Conservation (phyloP, 92 coral and sea anemone species). For the Plumapathes pennacea region DNA sequence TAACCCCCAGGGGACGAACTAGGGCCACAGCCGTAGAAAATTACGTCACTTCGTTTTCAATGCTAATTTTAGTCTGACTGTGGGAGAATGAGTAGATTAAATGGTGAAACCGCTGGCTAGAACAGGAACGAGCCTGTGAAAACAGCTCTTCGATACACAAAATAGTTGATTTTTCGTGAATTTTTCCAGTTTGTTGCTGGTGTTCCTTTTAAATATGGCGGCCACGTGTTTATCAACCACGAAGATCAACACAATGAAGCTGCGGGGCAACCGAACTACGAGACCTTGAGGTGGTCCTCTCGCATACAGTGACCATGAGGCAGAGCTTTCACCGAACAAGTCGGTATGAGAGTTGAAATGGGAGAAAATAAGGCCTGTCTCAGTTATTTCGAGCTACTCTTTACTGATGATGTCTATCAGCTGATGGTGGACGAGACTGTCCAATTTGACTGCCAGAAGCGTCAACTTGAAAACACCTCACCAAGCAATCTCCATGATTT, state of each 20-base stretch:
- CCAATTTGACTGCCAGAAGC: slow-evolving; percentile 38
- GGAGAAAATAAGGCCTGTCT: slow-evolving; percentile 13
- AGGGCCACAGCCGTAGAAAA: too few species aligned
- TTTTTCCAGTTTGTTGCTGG: too few species aligned
- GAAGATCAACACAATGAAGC: slow-evolving; percentile 10
- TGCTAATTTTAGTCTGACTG: too few species aligned
- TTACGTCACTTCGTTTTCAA: too few species aligned
- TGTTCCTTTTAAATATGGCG: too few species aligned
- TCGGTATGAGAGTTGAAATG: slow-evolving; percentile 37
- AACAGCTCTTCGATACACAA: too few species aligned
- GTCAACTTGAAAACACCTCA: slow-evolving; percentile 7
- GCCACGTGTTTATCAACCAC: too few species aligned
- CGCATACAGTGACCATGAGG: slow-evolving; percentile 6
- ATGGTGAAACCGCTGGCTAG: too few species aligned
- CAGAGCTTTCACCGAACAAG: slow-evolving; percentile 23
- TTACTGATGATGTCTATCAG: slow-evolving; percentile 27
- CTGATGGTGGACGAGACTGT: slow-evolving; percentile 35
- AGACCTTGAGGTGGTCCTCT: slow-evolving; percentile 23
- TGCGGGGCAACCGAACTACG: slow-evolving; percentile 7
- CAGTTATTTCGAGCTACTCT: slow-evolving; percentile 22
- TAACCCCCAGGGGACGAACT: too few species aligned
- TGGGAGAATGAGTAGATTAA: too few species aligned
- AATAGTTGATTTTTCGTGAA: too few species aligned
- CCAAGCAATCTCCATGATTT: slow-evolving; percentile 30
- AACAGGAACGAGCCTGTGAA: too few species aligned